Evolutionary conservation across 2,797 vertebrate genomes (phyloP).

Genomic region (Mico argentatus): DNA sequence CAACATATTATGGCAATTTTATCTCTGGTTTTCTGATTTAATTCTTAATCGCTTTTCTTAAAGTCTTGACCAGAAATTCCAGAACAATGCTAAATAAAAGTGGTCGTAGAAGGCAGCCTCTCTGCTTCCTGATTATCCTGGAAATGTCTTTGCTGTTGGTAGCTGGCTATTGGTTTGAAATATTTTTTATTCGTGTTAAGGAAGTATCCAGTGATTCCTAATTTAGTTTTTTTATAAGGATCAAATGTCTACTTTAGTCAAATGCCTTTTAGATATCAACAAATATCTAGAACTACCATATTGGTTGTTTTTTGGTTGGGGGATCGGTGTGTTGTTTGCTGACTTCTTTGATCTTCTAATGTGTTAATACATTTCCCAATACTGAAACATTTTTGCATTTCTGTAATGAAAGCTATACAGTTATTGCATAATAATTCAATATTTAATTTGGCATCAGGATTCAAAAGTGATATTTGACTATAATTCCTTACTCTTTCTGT

Average conservation of each 20-base stretch:
- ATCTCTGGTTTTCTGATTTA: neutral
- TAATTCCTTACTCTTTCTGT: neutral
- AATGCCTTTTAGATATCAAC: neutral
- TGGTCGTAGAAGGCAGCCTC: neutral
- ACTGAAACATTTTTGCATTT: conserved; percentile 5
- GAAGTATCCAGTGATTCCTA: neutral
- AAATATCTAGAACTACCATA: neutral
- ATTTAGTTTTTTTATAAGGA: conserved; percentile 7
- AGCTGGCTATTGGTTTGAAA: neutral
- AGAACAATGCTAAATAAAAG: neutral
- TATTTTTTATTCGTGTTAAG: neutral
- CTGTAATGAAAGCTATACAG: neutral
- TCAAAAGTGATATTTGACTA: neutral
- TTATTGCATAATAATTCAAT: neutral
- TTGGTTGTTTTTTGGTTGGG: neutral
- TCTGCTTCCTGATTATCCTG: neutral
- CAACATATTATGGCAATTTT: neutral
- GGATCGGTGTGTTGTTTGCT: neutral
- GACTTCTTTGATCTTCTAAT: neutral
- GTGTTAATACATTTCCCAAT: neutral
- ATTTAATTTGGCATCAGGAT: neutral
- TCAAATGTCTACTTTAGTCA: conserved; percentile 23
- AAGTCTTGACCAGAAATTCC: neutral
- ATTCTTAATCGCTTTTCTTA: neutral
- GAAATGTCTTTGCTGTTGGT: neutral